Conservation (phyloP, 1,140 invertebrate genomes). For the Halictus rubicundus region DNA sequence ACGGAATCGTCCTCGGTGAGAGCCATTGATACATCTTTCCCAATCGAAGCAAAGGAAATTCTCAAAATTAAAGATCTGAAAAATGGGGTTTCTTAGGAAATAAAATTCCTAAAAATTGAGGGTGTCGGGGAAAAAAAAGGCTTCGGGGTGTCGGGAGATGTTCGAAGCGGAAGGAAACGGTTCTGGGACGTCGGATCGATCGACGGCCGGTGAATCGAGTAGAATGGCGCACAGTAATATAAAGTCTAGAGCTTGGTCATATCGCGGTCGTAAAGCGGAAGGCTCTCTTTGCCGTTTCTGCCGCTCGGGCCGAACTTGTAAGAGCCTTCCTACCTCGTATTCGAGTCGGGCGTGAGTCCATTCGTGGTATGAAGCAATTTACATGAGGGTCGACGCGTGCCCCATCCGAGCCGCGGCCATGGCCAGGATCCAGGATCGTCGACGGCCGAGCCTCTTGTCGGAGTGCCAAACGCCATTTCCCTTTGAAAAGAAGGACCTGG, state of each 20-base stretch:
- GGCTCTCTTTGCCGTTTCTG: slow-evolving; percentile 61
- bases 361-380: slow-evolving; percentile 70
- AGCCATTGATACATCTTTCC: too few species aligned
- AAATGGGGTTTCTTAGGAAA: too few species aligned
- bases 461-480: slow-evolving; percentile 15
- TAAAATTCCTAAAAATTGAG: neutral
- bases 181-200: slow-evolving; percentile 37
- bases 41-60: too few species aligned
- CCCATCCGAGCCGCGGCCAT: slow-evolving; percentile 23
- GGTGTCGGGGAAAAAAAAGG: neutral
- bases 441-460: slow-evolving; percentile 27
- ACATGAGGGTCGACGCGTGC: slow-evolving; percentile 65
- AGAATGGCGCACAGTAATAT: slow-evolving; percentile 72
- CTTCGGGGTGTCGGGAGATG: neutral
- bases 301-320: slow-evolving; percentile 43
- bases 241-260: slow-evolving; percentile 71
- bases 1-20: too few species aligned
- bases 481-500: slow-evolving; percentile 9
- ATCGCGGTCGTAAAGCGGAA: slow-evolving; percentile 73
- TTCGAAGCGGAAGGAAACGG: slow-evolving; percentile 20
- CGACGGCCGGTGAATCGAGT: slow-evolving; percentile 51
- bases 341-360: slow-evolving; percentile 43
- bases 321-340: slow-evolving; percentile 64
- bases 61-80: too few species aligned
- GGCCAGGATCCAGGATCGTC: slow-evolving; percentile 39